Evolutionary conservation across 1,140 invertebrate genomes (phyloP), one percentile per base, ranked within the genome.

Genomic region (Heliconius congener): DNA sequence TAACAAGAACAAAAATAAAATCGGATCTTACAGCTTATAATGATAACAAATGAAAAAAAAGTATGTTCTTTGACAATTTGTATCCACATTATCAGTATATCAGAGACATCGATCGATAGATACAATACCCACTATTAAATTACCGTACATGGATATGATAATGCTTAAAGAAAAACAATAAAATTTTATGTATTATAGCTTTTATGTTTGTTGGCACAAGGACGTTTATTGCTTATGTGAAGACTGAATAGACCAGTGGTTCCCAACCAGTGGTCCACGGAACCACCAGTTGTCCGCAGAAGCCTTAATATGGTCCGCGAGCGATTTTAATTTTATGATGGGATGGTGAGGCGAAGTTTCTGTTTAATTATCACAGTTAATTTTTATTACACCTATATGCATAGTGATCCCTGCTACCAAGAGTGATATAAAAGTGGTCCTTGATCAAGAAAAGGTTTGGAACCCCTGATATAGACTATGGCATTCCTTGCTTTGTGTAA

Each of bases 401-500:
- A 30, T 30, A 30, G 30, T 30, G 2, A 30, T 30, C 2, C 1
- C 30, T 30, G 30, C 30, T 30, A 30, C 30, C 30, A 30, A 30
- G 30, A 30, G 1, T 30, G 30, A 30, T 30, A 30, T 30, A 30
- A 30, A 30, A 30, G 30, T 30, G 30, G 30, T 30, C 30, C 30
- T 30, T 30, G 30, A 30, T 30, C 30, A 30, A 30, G 30, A 30
- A 30, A 30, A 30, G 30, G 30, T 30, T 30, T 1, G 30, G 30
- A 30, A 30, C 30, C 30, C 30, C 30, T 30, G 30, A 1, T 30
- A 30, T 76, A 66, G 80, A 74, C 80, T 84, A 84, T 86, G 88
- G 88, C 90, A 94, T 94, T 91, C 92, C 89, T 84, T 78, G 79
- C 87, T 92, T 93, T 93, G 90, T 91, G 86, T 93, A 89, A 84